Percentiles rank a stretch among this genome's conserved stretches.
Conservation (phyloP, 1,140 invertebrate genomes). For the Pemphigus obesinymphae region DNA sequence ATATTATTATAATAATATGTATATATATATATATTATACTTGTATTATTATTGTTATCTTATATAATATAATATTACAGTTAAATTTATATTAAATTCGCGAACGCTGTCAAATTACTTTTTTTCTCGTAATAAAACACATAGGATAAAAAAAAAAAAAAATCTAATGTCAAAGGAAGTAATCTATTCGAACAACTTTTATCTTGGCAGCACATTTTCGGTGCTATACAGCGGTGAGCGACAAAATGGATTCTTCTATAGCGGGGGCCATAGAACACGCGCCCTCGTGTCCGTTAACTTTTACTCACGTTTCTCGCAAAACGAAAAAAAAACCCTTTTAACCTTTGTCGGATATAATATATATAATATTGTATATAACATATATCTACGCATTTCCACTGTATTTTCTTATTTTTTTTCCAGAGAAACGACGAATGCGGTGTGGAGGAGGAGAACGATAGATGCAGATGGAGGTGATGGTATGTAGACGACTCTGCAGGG, state of each 20-base stretch:
- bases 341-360: conserved; percentile 9
- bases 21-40: not conserved
- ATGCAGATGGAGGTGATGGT: not conserved
- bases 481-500: too few relatives aligned
- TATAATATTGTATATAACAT: too few relatives aligned
- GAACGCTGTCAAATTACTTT: not conserved
- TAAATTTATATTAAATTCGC: too few relatives aligned
- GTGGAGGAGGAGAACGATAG: not conserved
- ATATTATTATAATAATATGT: too few relatives aligned
- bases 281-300: conserved; percentile 4
- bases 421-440: not conserved
- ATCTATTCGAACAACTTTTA: not conserved
- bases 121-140: not conserved
- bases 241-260: conserved; percentile 1
- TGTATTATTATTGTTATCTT: too few relatives aligned
- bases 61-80: too few relatives aligned
- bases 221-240: not conserved
- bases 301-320: not conserved
- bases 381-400: not conserved
- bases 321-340: not conserved
- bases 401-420: not conserved
- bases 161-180: not conserved
- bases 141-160: not conserved
- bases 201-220: not conserved
- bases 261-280: not conserved